Base-by-base conservation (phyloP, 2,113 vertebrate species). In the Spea bombifrons region DNA sequence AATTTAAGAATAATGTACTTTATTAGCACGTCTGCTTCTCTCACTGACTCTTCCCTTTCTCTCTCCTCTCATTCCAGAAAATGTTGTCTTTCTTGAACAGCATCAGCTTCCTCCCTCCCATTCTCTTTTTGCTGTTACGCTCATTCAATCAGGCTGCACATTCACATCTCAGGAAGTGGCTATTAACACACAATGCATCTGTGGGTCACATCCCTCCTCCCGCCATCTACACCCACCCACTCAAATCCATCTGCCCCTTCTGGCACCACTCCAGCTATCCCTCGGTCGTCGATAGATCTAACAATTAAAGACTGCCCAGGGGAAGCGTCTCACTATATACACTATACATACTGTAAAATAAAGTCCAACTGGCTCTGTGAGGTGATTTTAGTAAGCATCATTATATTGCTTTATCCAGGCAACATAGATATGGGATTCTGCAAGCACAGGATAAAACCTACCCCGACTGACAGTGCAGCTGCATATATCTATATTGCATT, bases 81-180 rank as follows among this genome's bases (percentile, higher is more conserved):
- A 52, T 6, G 6, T 52, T 52, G 6, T 52, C 10, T 59, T 59
- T 59, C 9, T 13, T 59, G 55, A 59, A 59, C 15, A 59, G 55
- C 43, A 71, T 69, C 12, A 50, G 15, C 64, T 43, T 48, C 67
- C 73, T 63, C 79, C 73, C 73, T 66, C 55, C 55, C 15, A 7
- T 70, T 70, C 30, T 65, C 64, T 64, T 74, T 50, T 75, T 50
- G 71, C 79, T 64, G 57, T 68, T 75, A 71, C 12, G 57, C 79
- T 81, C 59, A 75, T 75, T 75, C 66, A 75, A 75, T 75, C 73
- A 75, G 43, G 73, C 67, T 5, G 17, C 17, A 52, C 73, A 75
- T 81, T 75, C 79, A 81, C 57, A 75, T 75, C 79, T 73, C 61
- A 71, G 79, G 73, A 81, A 75, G 73, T 73, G 66, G 72, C 79